Evolutionary conservation across 2,888 invertebrate species (phyloP), one percentile per base, ranked within the genome.

Genomic region (Aphidoletes aphidimyza): DNA sequence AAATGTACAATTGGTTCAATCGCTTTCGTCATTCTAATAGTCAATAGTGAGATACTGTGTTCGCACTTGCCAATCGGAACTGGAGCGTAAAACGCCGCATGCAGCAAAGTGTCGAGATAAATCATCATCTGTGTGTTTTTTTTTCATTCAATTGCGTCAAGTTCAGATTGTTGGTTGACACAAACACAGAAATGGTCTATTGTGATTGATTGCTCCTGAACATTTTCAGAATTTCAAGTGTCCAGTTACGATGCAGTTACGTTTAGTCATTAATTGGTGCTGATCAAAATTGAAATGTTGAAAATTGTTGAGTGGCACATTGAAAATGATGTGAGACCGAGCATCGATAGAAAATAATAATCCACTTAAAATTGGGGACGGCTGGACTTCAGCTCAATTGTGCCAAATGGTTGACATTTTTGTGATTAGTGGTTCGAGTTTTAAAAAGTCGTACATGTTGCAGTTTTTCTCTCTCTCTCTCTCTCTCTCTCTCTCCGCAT

Each of bases 401-500:
- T 6, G 42, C 14, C 42, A n/a, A 42, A 14, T 42, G 42, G 14
- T 9, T 30, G 69, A 54, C 54, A 54, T 54, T 11, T 26, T 26
- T 26, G 26, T 69, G 69, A 69, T 69, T 69, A 69, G 69, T 69
- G 69, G 14, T 14, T 30, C 14, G 30, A 69, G 69, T 30, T 69
- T 69, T 3, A 30, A 30, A 69, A 69, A 14, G 9, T 69, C 3
- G 2, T 34, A n/a, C 30, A 69, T 14, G 11, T 5, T 11, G 14
- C 11, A 14, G 3, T 69, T 69, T 30, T 1, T 34, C n/a, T n/a
- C n/a, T n/a, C n/a, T n/a, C n/a, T n/a, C n/a, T n/a, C n/a, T n/a
- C n/a, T n/a, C n/a, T n/a, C n/a, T n/a, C n/a, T n/a, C n/a, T n/a
- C n/a, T n/a, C n/a, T n/a, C n/a, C n/a, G n/a, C n/a, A n/a, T n/a